These are phyloP conservation scores for Tyto alba DNA, from an alignment of 2,113 vertebrate species.

Conservation along the genomic window DNA sequence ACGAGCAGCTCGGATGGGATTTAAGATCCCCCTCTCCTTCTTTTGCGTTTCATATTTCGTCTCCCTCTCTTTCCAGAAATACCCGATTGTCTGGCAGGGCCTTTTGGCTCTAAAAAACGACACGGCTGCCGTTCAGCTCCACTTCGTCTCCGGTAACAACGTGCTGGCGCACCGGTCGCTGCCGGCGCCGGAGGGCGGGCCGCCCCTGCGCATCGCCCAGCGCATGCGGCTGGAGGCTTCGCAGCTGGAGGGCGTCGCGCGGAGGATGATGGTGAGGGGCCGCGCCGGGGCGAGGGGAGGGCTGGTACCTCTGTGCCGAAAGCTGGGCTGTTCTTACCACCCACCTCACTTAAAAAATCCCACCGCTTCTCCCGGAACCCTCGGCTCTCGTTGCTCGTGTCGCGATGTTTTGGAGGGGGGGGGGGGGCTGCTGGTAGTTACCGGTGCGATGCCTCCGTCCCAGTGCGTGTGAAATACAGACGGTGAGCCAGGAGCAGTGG, in stretches of 20 bases:
- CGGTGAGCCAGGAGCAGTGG: accelerated
- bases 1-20: accelerated
- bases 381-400: accelerated
- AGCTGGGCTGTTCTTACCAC: accelerated
- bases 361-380: accelerated
- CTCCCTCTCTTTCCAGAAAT: constrained; percentile 79
- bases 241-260: constrained; percentile 92
- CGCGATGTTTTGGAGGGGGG: accelerated
- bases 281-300: accelerated
- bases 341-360: accelerated
- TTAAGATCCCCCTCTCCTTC: background rate
- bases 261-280: constrained; percentile 87
- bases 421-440: no score
- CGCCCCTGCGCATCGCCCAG: constrained; percentile 92
- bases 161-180: constrained; percentile 91
- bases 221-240: constrained; percentile 95
- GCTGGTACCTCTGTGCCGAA: accelerated
- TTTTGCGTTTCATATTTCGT: accelerated
- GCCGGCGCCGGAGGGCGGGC: constrained; percentile 89
- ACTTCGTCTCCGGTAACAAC: constrained; percentile 96
- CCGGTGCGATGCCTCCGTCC: background rate
- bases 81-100: constrained; percentile 98
- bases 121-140: constrained; percentile 94
- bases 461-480: accelerated
- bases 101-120: constrained; percentile 95